Base-by-base conservation (phyloP, 2,888 invertebrate species). In the Zygogramma bicolorata region DNA sequence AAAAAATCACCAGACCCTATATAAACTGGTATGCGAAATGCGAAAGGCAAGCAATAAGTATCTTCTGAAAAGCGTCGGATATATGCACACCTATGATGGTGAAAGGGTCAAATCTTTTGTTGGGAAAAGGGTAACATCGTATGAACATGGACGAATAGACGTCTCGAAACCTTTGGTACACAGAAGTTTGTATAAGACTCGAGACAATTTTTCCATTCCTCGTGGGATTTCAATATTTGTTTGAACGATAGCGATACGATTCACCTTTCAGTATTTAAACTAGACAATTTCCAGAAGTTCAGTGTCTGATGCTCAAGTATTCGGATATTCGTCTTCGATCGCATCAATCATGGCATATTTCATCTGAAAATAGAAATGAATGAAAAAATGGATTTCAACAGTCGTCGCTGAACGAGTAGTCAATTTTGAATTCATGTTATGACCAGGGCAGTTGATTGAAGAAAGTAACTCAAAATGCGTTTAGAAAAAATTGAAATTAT, bases 41-140 rank as follows among this genome's bases (percentile, higher is more conserved):
- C 73, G 76, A 76, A 76, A 70, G 71, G 70, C 76, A 73, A 77
- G 77, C 66, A 75, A 75, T 75, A 75, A 71, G 68, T 58, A 46
- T 49, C 20, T 20, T 7, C 38, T 46, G 15, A 31, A 49, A 69
- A 73, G 62, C 66, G 57, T 18, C 53, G 38, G 18, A 38, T 66
- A 10, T 57, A 29, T 57, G 58, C 53, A 68, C 65, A 68, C 65
- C 68, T 72, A 68, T 68, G 65, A 72, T 68, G 53, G 40, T 34
- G 49, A 65, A 68, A 73, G 73, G 75, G 71, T 73, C 71, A 75
- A 65, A 70, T 73, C 71, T 73, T 75, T 75, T 75, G 70, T 75
- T 62, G 29, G n/a, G 46, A 38, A 20, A 66, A 59, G 67, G 70
- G 70, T 66, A 63, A 66, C 49, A 63, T 68, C 63, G 63, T 70